phyloP scores from a whole-genome alignment of 1,140 invertebrate species.

The Aphelenchoides fujianensis region DNA sequence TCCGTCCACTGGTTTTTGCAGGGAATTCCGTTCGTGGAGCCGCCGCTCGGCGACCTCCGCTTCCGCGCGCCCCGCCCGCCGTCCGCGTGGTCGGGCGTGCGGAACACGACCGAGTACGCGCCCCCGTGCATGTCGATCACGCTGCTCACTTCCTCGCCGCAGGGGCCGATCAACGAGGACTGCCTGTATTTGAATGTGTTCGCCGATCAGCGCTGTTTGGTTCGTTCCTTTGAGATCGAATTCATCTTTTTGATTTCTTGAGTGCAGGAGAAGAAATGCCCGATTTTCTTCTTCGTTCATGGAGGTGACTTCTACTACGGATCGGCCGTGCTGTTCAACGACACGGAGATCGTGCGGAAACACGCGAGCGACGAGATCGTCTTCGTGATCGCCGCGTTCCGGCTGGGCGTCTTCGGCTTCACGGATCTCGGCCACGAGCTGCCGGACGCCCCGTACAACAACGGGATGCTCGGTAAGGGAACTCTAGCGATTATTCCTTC shows the following conservation, averaged over 20 bases:
- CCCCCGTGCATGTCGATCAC: slow-evolving; percentile 49
- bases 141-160: slow-evolving; percentile 40
- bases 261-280: slow-evolving; percentile 29
- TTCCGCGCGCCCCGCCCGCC: slow-evolving; percentile 82
- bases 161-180: slow-evolving; percentile 34
- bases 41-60: slow-evolving; percentile 80
- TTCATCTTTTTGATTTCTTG: neutral
- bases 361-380: slow-evolving; percentile 58
- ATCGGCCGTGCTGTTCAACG: slow-evolving; percentile 51
- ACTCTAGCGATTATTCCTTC: slow-evolving; percentile 19
- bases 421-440: slow-evolving; percentile 55
- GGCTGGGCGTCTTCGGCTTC: slow-evolving; percentile 57
- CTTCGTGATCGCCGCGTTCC: slow-evolving; percentile 63
- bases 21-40: slow-evolving; percentile 77
- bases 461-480: slow-evolving; percentile 51
- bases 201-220: slow-evolving; percentile 24
- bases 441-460: slow-evolving; percentile 43
- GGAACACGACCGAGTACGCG: slow-evolving; percentile 73
- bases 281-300: slow-evolving; percentile 56
- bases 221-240: neutral
- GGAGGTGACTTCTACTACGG: slow-evolving; percentile 53
- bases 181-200: slow-evolving; percentile 52
- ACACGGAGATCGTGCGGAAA: slow-evolving; percentile 43
- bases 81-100: slow-evolving; percentile 76
- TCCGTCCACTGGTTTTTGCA: slow-evolving; percentile 16